These are phyloP conservation scores for Platypus cylindrus DNA, from an alignment of 2,888 invertebrate species.

Conservation along the genomic window DNA sequence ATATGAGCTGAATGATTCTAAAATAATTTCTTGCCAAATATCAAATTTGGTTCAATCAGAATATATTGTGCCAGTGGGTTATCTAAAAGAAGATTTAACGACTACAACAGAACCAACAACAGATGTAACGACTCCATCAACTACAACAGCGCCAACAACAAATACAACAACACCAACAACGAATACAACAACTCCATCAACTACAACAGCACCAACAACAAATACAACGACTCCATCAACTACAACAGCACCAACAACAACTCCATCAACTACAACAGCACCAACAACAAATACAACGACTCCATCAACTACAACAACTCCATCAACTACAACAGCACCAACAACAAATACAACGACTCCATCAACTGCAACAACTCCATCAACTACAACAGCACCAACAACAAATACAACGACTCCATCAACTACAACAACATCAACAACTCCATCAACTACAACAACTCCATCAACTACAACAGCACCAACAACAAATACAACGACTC, in stretches of 20 bases:
- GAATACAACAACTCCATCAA: background rate
- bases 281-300: background rate
- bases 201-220: constrained; percentile 1
- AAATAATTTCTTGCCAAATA: too few species aligned
- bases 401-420: background rate
- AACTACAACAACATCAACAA: constrained; percentile 1
- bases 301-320: constrained; percentile 1
- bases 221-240: background rate
- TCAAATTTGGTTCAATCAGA: too few species aligned
- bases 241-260: background rate
- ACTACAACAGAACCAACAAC: background rate
- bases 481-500: background rate
- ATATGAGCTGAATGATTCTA: too few species aligned
- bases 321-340: constrained; percentile 1
- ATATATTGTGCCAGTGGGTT: too few species aligned
- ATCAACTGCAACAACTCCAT: background rate
- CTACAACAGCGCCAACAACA: background rate
- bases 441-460: background rate
- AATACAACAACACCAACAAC: background rate
- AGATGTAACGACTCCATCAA: too few species aligned
- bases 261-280: background rate
- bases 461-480: background rate
- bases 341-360: background rate
- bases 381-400: background rate
- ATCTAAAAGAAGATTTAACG: too few species aligned